A percentile compares a stretch with the other conserved stretches of the same genome.
These are phyloP conservation scores for Liasis olivaceus DNA, from an alignment of 2,797 vertebrate genomes.

Conservation along the genomic window DNA sequence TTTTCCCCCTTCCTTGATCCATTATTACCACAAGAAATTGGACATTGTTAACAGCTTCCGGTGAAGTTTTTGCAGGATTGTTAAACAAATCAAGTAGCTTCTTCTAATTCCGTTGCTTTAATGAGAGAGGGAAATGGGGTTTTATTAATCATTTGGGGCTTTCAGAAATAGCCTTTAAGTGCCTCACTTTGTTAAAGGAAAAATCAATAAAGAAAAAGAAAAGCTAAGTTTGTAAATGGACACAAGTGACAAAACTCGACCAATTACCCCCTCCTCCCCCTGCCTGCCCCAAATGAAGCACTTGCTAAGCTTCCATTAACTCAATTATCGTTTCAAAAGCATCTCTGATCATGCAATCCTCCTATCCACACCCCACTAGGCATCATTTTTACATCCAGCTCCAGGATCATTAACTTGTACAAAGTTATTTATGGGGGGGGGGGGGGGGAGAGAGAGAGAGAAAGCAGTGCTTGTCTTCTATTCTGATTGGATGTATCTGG, in stretches of 20 bases:
- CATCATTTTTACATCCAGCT: constrained; percentile 70
- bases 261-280: constrained; percentile 56
- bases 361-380: constrained; percentile 46
- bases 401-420: constrained; percentile 68
- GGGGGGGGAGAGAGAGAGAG: neutral
- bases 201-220: constrained; percentile 69
- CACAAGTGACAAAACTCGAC: constrained; percentile 67
- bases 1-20: neutral
- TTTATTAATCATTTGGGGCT: constrained; percentile 70
- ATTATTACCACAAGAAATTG: constrained; percentile 18
- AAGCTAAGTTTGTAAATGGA: constrained; percentile 70
- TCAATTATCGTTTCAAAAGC: constrained; percentile 76
- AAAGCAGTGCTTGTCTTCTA: neutral
- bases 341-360: constrained; percentile 50
- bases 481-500: neutral
- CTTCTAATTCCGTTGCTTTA: constrained; percentile 63
- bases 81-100: constrained; percentile 55
- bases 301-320: constrained; percentile 72
- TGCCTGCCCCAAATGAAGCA: constrained; percentile 49
- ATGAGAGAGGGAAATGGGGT: constrained; percentile 66
- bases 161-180: constrained; percentile 68
- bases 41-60: constrained; percentile 17
- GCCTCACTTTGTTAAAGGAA: constrained; percentile 68
- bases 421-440: constrained; percentile 65
- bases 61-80: constrained; percentile 40